Evolutionary conservation across 2,888 invertebrate genomes (phyloP).

Genomic region (Limnephilus auricula): DNA sequence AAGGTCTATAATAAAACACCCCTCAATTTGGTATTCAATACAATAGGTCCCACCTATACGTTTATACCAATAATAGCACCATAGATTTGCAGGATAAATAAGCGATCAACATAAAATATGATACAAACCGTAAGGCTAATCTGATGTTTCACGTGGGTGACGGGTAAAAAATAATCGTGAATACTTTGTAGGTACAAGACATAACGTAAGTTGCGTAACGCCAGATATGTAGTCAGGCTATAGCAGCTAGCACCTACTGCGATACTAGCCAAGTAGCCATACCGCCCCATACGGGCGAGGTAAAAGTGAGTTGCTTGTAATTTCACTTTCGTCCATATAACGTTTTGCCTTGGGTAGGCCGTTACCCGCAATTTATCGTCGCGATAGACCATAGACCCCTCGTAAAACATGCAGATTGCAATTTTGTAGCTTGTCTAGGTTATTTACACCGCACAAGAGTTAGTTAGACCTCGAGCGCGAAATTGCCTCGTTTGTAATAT

Average conservation of each 20-base stretch:
- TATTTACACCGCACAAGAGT: constrained; percentile 14
- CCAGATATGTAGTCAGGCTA: background rate
- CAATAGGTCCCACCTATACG: background rate
- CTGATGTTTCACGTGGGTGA: too few species aligned
- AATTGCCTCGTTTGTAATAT: constrained; percentile 19
- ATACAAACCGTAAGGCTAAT: background rate
- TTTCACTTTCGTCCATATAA: constrained; percentile 42
- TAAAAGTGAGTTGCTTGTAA: constrained; percentile 47
- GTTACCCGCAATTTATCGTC: constrained; percentile 30
- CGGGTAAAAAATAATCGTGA: too few species aligned
- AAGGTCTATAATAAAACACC: background rate
- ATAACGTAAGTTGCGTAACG: background rate
- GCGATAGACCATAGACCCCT: constrained; percentile 34
- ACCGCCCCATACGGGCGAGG: constrained; percentile 24
- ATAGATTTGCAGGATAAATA: background rate
- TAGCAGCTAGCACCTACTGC: background rate
- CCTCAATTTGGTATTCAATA: background rate
- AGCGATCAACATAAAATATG: background rate
- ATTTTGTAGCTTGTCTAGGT: constrained; percentile 34
- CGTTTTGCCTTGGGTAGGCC: constrained; percentile 47
- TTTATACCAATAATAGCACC: background rate
- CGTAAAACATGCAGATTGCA: constrained; percentile 45
- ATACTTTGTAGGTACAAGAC: background rate
- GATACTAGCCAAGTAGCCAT: background rate
- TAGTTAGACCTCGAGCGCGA: constrained; percentile 10